Base-by-base conservation (phyloP, 2,797 vertebrate species). In the Tokudaia tokunoshimensis region DNA sequence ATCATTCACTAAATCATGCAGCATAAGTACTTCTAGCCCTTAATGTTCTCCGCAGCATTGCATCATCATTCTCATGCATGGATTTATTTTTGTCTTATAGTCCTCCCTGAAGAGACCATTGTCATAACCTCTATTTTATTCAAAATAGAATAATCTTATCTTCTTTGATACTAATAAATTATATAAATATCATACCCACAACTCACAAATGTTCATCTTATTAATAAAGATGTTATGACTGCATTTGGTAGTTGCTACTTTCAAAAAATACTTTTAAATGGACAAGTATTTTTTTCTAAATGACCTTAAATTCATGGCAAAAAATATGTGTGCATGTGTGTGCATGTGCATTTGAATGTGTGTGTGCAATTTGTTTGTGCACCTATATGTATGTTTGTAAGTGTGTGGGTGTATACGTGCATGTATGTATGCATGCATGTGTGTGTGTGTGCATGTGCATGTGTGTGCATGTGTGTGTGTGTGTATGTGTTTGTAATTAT, bases 111-210 rank as follows among this genome's bases (percentile, higher is more conserved):
- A 3, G 24, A 90, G 13, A 88, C 1, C 26, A 82, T 47, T 76
- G 29, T 61, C 75, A 67, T 57, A 37, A 67, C 70, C 22, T 88
- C n/a, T 72, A 84, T 78, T 90, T 80, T 76, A 87, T 80, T 50
- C 87, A 87, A 20, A 75, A 13, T 70, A 85, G 94, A 90, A n/a
- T 57, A 92, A 88, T 12, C 17, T 94, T 91, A 31, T 22, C 29
- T 84, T 94, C 22, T 63, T n/a, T 92, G 44, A 50, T 84, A 90
- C 59, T 72, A 87, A 37, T 29, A 81, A 78, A 61, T 24, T 50
- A 26, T 79, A 61, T 70, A 87, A 94, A 78, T n/a, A 80, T 79
- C 3, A 22, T 10, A 55, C 20, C n/a, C 19, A 79, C 17, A 47
- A 29, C 19, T 85, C 47, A 44, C 14, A 57, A 26, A 88, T 24